A percentile compares a stretch with the other conserved stretches of the same genome.
phyloP scores from a whole-genome alignment of 2,888 invertebrate genomes.

The Amblyteles armatorius region DNA sequence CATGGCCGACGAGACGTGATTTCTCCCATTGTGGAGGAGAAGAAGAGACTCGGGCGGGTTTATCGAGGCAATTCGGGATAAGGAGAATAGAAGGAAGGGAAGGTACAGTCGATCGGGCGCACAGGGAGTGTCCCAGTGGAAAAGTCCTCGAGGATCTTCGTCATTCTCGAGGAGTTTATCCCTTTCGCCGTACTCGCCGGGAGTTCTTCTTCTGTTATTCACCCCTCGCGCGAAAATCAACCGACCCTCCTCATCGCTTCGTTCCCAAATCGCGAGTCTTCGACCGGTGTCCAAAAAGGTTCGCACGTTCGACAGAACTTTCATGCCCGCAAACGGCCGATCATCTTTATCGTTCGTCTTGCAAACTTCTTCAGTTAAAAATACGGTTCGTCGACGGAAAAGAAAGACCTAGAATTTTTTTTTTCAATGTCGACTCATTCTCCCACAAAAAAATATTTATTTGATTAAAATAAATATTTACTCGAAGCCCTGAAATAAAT shows the following conservation, averaged over 20 bases:
- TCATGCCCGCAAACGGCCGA: background rate
- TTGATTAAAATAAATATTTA: background rate
- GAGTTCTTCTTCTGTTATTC: slow-evolving; percentile 19
- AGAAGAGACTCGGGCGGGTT: slow-evolving; percentile 23
- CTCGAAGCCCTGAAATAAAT: background rate
- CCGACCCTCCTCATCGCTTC: slow-evolving; percentile 10
- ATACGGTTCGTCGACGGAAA: background rate
- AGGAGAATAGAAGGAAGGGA: slow-evolving; percentile 13
- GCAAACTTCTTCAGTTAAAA: background rate
- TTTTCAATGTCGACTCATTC: no score
- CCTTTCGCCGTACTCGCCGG: slow-evolving; percentile 35
- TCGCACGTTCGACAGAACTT: background rate
- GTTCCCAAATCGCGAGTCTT: background rate
- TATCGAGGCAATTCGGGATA: slow-evolving; percentile 46
- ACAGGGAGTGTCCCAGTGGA: slow-evolving; percentile 17
- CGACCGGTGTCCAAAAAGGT: background rate
- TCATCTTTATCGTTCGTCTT: background rate
- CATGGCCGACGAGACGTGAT: slow-evolving; percentile 65
- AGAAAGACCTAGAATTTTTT: background rate
- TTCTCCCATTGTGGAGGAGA: slow-evolving; percentile 46
- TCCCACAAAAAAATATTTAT: background rate
- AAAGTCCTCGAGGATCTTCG: slow-evolving; percentile 14
- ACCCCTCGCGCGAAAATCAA: slow-evolving; percentile 9
- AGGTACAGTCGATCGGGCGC: background rate
- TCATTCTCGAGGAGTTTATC: slow-evolving; percentile 35